Conservation (phyloP, 1,140 invertebrate genomes). For the Monochamus saltuarius region DNA sequence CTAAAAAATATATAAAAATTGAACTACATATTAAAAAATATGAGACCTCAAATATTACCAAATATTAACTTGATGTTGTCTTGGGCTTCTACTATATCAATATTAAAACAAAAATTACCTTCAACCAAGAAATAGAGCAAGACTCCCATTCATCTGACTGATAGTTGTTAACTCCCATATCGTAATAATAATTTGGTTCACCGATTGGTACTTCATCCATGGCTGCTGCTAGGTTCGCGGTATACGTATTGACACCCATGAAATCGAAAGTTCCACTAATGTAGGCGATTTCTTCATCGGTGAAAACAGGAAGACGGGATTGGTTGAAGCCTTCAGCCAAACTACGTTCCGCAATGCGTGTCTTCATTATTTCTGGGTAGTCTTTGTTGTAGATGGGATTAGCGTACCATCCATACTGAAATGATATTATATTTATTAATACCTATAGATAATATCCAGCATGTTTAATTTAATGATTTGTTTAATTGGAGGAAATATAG, state of each 20-base stretch:
- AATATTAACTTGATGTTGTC: no score
- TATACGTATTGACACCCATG: constrained; percentile 49
- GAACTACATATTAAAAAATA: no score
- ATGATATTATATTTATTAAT: background rate
- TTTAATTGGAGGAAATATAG: constrained; percentile 63
- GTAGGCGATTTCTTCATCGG: constrained; percentile 50
- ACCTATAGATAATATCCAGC: no score
- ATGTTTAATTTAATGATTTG: constrained; percentile 31
- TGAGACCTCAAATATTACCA: no score
- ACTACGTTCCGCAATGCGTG: constrained; percentile 52
- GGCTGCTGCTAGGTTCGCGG: constrained; percentile 33
- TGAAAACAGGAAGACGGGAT: constrained; percentile 56
- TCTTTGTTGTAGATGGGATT: constrained; percentile 59
- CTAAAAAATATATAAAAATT: no score
- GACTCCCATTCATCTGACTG: no score
- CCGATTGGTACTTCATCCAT: constrained; percentile 1
- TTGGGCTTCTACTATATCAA: no score
- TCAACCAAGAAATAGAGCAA: no score
- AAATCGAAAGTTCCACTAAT: constrained; percentile 46
- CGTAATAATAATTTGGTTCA: background rate
- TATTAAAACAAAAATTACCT: no score
- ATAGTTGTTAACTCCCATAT: constrained; percentile 2
- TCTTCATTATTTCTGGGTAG: constrained; percentile 57
- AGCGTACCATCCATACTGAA: constrained; percentile 35
- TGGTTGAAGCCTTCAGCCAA: constrained; percentile 47